These are phyloP conservation scores for Ecliptopera silaceata DNA, from an alignment of 2,888 invertebrate species.

Conservation along the genomic window DNA sequence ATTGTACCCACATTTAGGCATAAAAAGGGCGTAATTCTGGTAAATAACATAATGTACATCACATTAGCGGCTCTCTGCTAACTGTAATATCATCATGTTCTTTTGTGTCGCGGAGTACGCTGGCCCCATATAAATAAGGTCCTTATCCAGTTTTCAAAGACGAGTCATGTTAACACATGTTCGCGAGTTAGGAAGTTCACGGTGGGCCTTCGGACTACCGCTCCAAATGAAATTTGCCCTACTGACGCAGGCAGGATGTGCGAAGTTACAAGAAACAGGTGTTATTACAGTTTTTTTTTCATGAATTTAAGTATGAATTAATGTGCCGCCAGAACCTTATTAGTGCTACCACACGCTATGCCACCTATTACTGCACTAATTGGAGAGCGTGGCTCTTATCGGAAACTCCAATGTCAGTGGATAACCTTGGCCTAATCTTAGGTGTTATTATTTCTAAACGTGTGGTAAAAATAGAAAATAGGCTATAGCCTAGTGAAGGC, in stretches of 20 bases:
- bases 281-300: background rate
- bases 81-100: conserved; percentile 77
- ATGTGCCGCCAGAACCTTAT: background rate
- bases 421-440: conserved; percentile 12
- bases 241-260: conserved; percentile 62
- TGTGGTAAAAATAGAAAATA: conserved; percentile 3
- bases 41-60: conserved; percentile 75
- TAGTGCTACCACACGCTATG: conserved; percentile 18
- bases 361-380: conserved; percentile 22
- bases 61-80: conserved; percentile 66
- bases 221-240: conserved; percentile 77
- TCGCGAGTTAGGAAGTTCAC: conserved; percentile 67
- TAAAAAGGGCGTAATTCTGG: conserved; percentile 59
- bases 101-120: conserved; percentile 75
- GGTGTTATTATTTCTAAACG: background rate
- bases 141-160: conserved; percentile 79
- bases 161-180: conserved; percentile 78
- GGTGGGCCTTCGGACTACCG: conserved; percentile 51
- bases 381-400: conserved; percentile 18
- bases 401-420: conserved; percentile 3
- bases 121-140: conserved; percentile 80
- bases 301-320: background rate
- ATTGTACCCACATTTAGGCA: conserved; percentile 46
- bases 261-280: conserved; percentile 36
- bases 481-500: background rate